These are phyloP conservation scores for Trematocara nigrifrons DNA, from an alignment of 2,113 vertebrate genomes.

Conservation along the genomic window DNA sequence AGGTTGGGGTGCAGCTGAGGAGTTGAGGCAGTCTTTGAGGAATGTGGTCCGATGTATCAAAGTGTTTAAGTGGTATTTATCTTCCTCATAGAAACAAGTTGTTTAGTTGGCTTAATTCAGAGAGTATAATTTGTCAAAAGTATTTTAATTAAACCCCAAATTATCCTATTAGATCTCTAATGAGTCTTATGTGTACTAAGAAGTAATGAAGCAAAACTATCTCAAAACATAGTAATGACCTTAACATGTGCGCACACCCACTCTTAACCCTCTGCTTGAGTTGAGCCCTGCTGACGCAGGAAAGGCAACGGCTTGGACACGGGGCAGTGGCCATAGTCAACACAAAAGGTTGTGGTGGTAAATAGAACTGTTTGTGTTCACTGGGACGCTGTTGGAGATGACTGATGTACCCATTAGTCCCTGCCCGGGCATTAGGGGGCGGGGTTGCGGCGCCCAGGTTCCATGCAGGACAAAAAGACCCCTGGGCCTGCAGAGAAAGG, in stretches of 20 bases:
- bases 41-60: not conserved
- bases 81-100: not conserved
- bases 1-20: not conserved
- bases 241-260: not conserved
- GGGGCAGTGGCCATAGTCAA: conserved; percentile 49
- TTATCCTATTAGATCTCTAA: not conserved
- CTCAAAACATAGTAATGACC: conserved; percentile 16
- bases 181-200: not conserved
- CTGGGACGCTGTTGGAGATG: conserved; percentile 51
- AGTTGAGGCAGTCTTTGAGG: not conserved
- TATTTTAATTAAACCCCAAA: not conserved
- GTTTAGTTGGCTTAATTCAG: not conserved
- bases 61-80: not conserved
- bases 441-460: not conserved
- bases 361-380: conserved; percentile 65
- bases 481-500: conserved; percentile 48
- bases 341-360: conserved; percentile 57
- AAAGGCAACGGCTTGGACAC: conserved; percentile 28
- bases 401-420: conserved; percentile 68
- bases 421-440: conserved; percentile 33
- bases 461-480: conserved; percentile 42
- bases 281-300: conserved; percentile 15
- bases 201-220: conserved; percentile 20
- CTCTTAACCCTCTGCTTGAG: conserved; percentile 10
- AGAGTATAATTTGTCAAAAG: not conserved